Conservation (phyloP, 2,888 invertebrate genomes). For the Apodemia mormo region DNA sequence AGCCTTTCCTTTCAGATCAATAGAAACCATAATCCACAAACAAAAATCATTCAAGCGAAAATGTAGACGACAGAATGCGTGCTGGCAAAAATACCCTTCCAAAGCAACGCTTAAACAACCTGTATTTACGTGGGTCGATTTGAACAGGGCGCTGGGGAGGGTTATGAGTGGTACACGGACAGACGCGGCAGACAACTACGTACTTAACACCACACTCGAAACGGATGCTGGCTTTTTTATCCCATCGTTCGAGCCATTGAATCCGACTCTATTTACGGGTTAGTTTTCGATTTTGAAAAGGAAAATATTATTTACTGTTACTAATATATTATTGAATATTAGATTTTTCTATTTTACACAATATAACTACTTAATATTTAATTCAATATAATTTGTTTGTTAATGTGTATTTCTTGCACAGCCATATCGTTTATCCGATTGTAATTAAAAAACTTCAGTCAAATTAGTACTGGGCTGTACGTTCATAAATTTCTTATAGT, state of each 20-base stretch:
- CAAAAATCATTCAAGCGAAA: constrained; percentile 20
- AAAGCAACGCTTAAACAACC: constrained; percentile 27
- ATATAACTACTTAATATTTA: too few relatives aligned
- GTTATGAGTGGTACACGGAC: constrained; percentile 28
- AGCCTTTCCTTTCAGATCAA: constrained; percentile 2
- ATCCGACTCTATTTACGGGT: constrained; percentile 17
- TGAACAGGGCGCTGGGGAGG: constrained; percentile 19
- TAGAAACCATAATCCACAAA: constrained; percentile 1
- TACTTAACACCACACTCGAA: constrained; percentile 28
- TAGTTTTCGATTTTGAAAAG: constrained; percentile 13
- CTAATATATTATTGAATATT: neutral
- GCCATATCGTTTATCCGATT: too few relatives aligned
- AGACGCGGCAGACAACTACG: constrained; percentile 21
- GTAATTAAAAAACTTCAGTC: too few relatives aligned
- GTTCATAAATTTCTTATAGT: too few relatives aligned
- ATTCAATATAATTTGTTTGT: too few relatives aligned
- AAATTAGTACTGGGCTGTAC: too few relatives aligned
- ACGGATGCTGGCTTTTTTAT: constrained; percentile 22
- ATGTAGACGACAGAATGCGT: constrained; percentile 22
- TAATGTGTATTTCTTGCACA: too few relatives aligned
- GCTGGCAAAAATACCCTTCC: constrained; percentile 27
- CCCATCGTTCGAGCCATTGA: constrained; percentile 17
- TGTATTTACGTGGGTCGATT: constrained; percentile 25
- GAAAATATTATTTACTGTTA: neutral
- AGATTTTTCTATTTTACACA: too few relatives aligned